Evolutionary conservation across 2,797 vertebrate species (phyloP), one percentile per base, ranked within the genome.

Genomic region (Ctenochaetus hawaiiensis): DNA sequence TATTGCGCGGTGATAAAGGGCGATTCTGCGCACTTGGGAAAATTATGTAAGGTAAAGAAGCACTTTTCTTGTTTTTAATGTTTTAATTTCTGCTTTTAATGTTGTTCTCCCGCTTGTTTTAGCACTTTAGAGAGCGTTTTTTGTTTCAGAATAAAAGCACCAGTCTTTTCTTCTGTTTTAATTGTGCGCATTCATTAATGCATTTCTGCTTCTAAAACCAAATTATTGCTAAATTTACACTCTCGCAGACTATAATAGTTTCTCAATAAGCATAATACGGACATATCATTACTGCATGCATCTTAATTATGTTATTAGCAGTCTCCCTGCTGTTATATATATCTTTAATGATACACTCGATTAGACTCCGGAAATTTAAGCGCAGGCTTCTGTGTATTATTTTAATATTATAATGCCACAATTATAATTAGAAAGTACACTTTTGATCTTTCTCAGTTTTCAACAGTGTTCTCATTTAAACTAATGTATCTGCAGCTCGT

Each of bases 21-120:
- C 86, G 90, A 87, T 88, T 90, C 89, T 87, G 86, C 85, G 87
- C 92, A 83, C 90, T 92, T 89, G 30, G 85, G 81, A 48, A 75
- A 93, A 95, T 92, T 92, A 96, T 96, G 95, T 96, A 94, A 96
- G 95, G 95, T 96, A 95, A 91, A 79, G 43, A 75, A 58, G 1
- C 65, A 45, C 30, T 76, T 75, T 71, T 65, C 14, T 26, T 70
- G 6, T 37, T 57, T 75, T 6, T 30, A 57, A 61, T 16, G 2
- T 53, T 62, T 49, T 34, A 6, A 0, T 23, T n/a, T 0, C 1
- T 0, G 3, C 14, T 58, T 59, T 18, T 2, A 45, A 10, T 6
- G 0, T 49, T 67, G 65, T 34, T 73, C 51, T 39, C 16, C 5
- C 0, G 5, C 0, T 56, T 64, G 5, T n/a, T 4, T 22, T 6